phyloP scores from a whole-genome alignment of 2,113 vertebrate genomes.

The human (Homo sapiens) region DNA sequence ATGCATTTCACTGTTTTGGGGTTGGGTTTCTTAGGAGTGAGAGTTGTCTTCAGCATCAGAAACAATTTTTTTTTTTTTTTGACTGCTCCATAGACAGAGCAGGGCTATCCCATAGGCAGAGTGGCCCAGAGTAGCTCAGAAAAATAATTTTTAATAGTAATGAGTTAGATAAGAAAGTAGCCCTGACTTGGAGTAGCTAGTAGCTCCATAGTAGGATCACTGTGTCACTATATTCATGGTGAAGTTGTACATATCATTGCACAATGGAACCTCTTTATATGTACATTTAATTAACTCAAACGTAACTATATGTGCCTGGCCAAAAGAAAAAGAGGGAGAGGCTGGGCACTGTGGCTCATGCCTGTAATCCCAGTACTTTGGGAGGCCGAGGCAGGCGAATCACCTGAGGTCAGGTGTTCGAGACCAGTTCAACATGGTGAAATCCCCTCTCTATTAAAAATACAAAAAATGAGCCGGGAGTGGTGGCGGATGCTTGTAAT shows the following conservation, averaged over 20 bases:
- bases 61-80: not conserved
- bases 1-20: not conserved
- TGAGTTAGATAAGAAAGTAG: not conserved
- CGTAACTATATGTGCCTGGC: not conserved
- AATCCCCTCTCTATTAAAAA: too few species aligned
- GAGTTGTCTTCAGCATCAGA: not conserved
- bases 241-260: not conserved
- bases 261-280: not conserved
- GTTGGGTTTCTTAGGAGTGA: not conserved
- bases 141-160: not conserved
- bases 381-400: too few species aligned
- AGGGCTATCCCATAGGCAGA: too few species aligned
- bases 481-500: too few species aligned
- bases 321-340: not conserved
- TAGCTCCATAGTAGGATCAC: not conserved
- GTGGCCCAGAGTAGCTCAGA: not conserved
- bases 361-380: too few species aligned
- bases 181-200: not conserved
- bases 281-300: slow-evolving; percentile 5
- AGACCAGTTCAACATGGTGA: too few species aligned
- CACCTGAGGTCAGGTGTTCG: too few species aligned
- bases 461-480: too few species aligned
- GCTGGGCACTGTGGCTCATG: too few species aligned
- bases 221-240: not conserved
- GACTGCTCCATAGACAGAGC: too few species aligned